Evolutionary conservation across 2,888 invertebrate genomes (phyloP), one percentile per base, ranked within the genome.

Genomic region (Cantharis nigra): DNA sequence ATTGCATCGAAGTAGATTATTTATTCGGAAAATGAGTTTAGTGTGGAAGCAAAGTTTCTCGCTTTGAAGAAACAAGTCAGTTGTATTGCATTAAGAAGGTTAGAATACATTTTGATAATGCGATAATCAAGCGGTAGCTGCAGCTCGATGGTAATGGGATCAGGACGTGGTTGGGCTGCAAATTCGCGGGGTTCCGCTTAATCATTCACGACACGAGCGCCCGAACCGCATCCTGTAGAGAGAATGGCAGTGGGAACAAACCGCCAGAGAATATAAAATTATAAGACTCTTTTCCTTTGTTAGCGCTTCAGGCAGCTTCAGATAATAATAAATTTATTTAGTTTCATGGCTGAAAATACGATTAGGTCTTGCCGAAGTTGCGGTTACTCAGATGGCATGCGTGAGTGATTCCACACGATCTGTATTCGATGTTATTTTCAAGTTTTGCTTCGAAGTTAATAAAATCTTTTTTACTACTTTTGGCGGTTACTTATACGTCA

Each of bases 61-160:
- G 23, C 33, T 23, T 13, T 74, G 49, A 76, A 76, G 26, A 83
- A 85, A 85, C 84, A 84, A 84, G 84, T 85, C 83, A 84, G 85
- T 85, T 85, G 84, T 83, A 82, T 80, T 77, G 81, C 83, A 85
- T 86, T 85, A 86, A 86, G 85, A 85, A 86, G 84, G 85, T 85
- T 85, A 85, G 85, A 86, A 84, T 85, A 86, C 85, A 86, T 85
- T 83, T 84, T 81, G 86, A 86, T 87, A 87, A 87, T 87, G 85
- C 87, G 86, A 87, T 87, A 87, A 87, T 87, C 87, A 86, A 87
- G 86, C 85, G 83, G 84, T 83, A 84, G 83, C 84, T 83, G 84
- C 82, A 84, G 82, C 82, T 84, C 83, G 82, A 84, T 83, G 83
- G 85, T 86, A 86, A 86, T 85, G 86, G 87, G 82, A 83, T 81